Evolutionary conservation across 2,797 vertebrate genomes (phyloP).

Genomic region (Benthosema pterotum): DNA sequence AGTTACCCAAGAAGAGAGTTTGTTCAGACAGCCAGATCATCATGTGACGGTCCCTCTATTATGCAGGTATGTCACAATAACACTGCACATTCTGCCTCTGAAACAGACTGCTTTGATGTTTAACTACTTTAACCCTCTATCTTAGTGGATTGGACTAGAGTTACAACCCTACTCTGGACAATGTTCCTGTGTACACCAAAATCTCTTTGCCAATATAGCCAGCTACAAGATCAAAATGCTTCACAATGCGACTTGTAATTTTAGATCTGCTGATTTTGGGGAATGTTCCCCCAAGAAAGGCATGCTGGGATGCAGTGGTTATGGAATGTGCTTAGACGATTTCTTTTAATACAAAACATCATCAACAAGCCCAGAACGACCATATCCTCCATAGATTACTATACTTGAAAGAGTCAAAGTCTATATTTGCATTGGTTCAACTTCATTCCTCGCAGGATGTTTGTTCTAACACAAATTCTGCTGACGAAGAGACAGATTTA

Average conservation of each 20-base stretch:
- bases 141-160: no score
- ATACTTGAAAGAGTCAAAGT: constrained; percentile 48
- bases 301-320: no score
- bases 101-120: constrained; percentile 51
- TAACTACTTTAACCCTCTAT: not conserved
- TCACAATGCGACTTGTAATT: no score
- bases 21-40: constrained; percentile 29
- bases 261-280: not conserved
- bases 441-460: constrained; percentile 44
- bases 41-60: constrained; percentile 46
- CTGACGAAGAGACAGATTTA: constrained; percentile 43
- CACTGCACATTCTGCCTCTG: constrained; percentile 52
- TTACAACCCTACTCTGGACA: no score
- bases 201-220: no score
- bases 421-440: constrained; percentile 47
- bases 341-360: constrained; percentile 26
- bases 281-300: not conserved
- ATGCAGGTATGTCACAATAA: constrained; percentile 56
- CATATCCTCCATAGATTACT: constrained; percentile 41
- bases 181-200: no score
- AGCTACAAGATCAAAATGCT: no score
- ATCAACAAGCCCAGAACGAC: constrained; percentile 38
- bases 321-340: constrained; percentile 22
- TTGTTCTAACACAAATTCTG: constrained; percentile 39
- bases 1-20: constrained; percentile 15